Conservation (phyloP, 2,797 vertebrate genomes). For the Danio aesculapii region DNA sequence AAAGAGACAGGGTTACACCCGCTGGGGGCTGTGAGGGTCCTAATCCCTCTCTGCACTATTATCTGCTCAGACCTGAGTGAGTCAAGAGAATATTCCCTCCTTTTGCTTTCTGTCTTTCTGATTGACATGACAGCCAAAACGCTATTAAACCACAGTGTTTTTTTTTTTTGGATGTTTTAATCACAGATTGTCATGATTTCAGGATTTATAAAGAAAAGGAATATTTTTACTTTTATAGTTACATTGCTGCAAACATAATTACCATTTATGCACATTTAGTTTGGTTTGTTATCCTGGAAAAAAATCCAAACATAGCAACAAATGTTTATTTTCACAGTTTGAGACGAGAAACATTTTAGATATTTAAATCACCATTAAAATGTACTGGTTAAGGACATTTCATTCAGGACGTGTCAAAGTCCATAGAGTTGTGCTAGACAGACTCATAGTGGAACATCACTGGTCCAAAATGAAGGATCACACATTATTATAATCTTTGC, state of each 20-base stretch:
- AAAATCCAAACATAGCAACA: too few species aligned
- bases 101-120: slow-evolving; percentile 10
- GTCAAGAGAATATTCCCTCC: slow-evolving; percentile 49
- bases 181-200: not conserved
- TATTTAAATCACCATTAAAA: not conserved
- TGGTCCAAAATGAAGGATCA: not conserved
- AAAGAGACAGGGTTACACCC: slow-evolving; percentile 63
- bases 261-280: too few species aligned
- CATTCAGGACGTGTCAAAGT: not conserved
- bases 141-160: slow-evolving; percentile 65
- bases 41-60: slow-evolving; percentile 79
- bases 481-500: not conserved
- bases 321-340: not conserved
- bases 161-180: too few species aligned
- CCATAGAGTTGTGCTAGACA: not conserved
- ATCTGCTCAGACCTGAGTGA: slow-evolving; percentile 61
- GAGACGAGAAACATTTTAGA: not conserved
- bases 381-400: not conserved
- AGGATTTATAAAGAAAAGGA: not conserved
- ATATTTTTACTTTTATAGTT: too few species aligned
- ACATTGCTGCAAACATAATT: too few species aligned
- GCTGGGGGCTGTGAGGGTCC: slow-evolving; percentile 63
- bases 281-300: not conserved
- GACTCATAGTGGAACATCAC: not conserved
- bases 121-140: slow-evolving; percentile 42